These are phyloP conservation scores for Epistrophella euchroma DNA, from an alignment of 2,888 invertebrate genomes.

Conservation along the genomic window DNA sequence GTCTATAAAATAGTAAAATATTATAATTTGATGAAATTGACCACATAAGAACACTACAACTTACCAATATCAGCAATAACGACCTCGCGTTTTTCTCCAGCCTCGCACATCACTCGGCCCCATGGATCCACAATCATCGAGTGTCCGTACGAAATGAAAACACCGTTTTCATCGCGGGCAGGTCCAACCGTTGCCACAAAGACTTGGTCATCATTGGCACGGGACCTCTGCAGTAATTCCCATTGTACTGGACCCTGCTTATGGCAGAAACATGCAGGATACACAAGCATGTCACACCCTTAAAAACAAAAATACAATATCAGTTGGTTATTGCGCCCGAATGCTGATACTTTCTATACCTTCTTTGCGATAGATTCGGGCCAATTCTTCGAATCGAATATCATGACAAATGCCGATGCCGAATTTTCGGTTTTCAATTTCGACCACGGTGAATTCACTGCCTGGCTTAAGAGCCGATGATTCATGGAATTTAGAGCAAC, in stretches of 20 bases:
- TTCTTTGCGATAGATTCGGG: slow-evolving; percentile 88
- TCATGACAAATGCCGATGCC: slow-evolving; percentile 99
- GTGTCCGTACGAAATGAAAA: slow-evolving; percentile 97
- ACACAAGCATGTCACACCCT: slow-evolving; percentile 94
- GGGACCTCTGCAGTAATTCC: slow-evolving; percentile 91
- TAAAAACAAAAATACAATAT: slow-evolving; percentile 38
- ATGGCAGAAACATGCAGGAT: slow-evolving; percentile 93
- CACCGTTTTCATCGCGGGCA: slow-evolving; percentile 88
- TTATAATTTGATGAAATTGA: slow-evolving; percentile 25
- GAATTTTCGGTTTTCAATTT: slow-evolving; percentile 88
- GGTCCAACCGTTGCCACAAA: slow-evolving; percentile 94
- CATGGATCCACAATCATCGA: slow-evolving; percentile 93
- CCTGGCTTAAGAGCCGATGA: slow-evolving; percentile 93
- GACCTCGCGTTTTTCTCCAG: slow-evolving; percentile 89
- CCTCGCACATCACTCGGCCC: slow-evolving; percentile 88
- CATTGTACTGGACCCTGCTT: slow-evolving; percentile 93
- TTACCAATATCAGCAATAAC: slow-evolving; percentile 88
- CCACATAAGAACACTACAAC: background rate
- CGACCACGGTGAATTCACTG: slow-evolving; percentile 89
- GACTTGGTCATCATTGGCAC: slow-evolving; percentile 95
- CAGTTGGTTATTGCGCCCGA: background rate
- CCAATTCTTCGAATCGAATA: slow-evolving; percentile 95
- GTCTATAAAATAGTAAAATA: slow-evolving; percentile 85
- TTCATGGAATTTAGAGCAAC: slow-evolving; percentile 95
- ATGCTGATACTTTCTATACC: slow-evolving; percentile 81